Evolutionary conservation across 2,888 invertebrate genomes (phyloP).

Genomic region (Dinocampus coccinellae): DNA sequence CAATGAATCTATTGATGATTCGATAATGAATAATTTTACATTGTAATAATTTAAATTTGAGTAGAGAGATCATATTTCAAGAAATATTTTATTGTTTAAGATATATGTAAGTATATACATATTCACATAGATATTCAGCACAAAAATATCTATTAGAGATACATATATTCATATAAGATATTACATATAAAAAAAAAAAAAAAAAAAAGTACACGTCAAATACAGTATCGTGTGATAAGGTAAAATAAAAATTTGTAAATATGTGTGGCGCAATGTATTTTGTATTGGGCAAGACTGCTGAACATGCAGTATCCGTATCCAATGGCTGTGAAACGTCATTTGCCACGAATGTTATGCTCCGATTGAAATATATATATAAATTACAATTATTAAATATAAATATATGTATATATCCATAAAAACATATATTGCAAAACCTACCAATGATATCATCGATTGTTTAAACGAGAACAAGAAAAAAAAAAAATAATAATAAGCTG

Average conservation of each 20-base stretch:
- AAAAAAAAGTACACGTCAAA: constrained; percentile 21
- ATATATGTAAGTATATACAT: too few species aligned
- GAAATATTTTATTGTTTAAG: not conserved
- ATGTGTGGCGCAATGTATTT: constrained; percentile 45
- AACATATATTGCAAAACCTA: constrained; percentile 27
- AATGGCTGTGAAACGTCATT: constrained; percentile 53
- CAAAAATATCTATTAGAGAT: too few species aligned
- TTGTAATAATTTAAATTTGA: not conserved
- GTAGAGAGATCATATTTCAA: not conserved
- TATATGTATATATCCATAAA: constrained; percentile 15
- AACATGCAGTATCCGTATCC: constrained; percentile 44
- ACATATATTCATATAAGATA: constrained; percentile 17
- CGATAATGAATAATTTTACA: not conserved
- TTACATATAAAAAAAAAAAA: constrained; percentile 3
- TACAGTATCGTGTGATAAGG: constrained; percentile 24
- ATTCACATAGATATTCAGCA: constrained; percentile 25
- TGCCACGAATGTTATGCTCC: constrained; percentile 45
- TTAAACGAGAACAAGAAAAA: constrained; percentile 14
- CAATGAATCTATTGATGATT: not conserved
- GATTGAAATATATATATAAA: constrained; percentile 36
- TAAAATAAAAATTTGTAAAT: constrained; percentile 43
- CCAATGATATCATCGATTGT: constrained; percentile 27
- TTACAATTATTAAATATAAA: constrained; percentile 15
- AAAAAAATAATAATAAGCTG: constrained; percentile 28
- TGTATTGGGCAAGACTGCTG: constrained; percentile 43